Conservation (phyloP, 2,113 vertebrate species). For the Gymnarchus niloticus region DNA sequence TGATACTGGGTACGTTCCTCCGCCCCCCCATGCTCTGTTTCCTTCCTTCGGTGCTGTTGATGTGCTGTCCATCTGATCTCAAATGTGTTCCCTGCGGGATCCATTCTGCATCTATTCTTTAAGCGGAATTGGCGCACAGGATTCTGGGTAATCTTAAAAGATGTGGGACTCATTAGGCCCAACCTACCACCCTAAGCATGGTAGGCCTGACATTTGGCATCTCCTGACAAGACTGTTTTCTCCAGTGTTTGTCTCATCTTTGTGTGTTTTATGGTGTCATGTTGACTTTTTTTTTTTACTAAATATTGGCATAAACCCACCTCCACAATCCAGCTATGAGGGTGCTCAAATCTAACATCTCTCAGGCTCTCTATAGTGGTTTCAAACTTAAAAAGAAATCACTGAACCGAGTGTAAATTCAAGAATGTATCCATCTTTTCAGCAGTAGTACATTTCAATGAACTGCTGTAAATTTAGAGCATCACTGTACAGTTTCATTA, state of each 20-base stretch:
- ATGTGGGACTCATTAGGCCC: no score
- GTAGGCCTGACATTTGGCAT: not conserved
- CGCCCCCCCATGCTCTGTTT: not conserved
- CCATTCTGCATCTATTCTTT: not conserved
- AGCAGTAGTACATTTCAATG: not conserved
- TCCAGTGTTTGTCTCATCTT: not conserved
- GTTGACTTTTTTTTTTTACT: not conserved
- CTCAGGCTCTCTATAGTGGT: not conserved
- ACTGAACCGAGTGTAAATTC: not conserved
- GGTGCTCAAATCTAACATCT: not conserved
- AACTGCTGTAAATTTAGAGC: not conserved
- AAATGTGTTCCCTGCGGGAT: not conserved
- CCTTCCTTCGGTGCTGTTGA: not conserved
- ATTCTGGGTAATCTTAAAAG: not conserved
- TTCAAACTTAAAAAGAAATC: no score
- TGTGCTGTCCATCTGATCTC: not conserved
- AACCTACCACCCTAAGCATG: not conserved
- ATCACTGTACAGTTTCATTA: not conserved
- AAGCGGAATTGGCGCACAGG: not conserved
- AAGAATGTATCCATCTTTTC: not conserved
- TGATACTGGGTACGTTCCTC: slow-evolving; percentile 32
- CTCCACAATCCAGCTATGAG: not conserved
- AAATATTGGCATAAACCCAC: not conserved
- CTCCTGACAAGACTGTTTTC: not conserved
- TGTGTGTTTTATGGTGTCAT: not conserved